Base-by-base conservation (phyloP, 2,888 invertebrate species). In the Sarcophaga subvicina region DNA sequence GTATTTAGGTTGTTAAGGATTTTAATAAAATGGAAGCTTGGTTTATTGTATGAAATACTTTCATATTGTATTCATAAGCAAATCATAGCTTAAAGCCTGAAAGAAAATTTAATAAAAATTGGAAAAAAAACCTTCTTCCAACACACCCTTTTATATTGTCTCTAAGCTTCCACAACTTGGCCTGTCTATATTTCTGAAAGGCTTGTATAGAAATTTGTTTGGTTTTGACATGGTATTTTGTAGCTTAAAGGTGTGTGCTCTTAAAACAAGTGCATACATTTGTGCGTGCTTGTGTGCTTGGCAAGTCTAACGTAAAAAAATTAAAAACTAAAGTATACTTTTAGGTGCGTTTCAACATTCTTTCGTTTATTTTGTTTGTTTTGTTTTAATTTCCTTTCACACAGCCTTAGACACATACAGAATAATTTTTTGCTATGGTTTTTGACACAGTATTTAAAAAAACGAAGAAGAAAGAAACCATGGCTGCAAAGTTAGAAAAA, bases 121-220 rank as follows among this genome's bases (percentile, higher is more conserved):
- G 2, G 10, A 37, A 10, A 37, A 37, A 37, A 10, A 37, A 2
- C 37, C 37, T 37, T 0, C 10, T 60, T 27, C 14, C 14, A 60
- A 25, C 20, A 62, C n/a, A 64, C 54, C 22, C 59, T 79, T 45
- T 63, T 59, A 78, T 66, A 70, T 45, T 37, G 59, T 62, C 27
- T 27, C 27, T 27, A 4, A 27, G 27, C 27, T 27, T 37, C 6
- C 37, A 37, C 37, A 10, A 49, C 70, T 20, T 66, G 37, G 11
- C 67, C 73, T 54, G 45, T 83, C 70, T 88, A 84, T 71, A 81
- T 89, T 88, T 89, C 67, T 86, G 80, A 87, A 89, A 88, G 73
- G 75, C 73, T 81, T 66, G 69, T 75, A 87, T 87, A 88, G 85
- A 86, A 81, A 79, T 75, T 79, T 72, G 85, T 80, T 86, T 87